Percentiles rank a stretch among this genome's conserved stretches.
Conservation (phyloP, 2,888 invertebrate species). For the Drosophila anomelani region DNA sequence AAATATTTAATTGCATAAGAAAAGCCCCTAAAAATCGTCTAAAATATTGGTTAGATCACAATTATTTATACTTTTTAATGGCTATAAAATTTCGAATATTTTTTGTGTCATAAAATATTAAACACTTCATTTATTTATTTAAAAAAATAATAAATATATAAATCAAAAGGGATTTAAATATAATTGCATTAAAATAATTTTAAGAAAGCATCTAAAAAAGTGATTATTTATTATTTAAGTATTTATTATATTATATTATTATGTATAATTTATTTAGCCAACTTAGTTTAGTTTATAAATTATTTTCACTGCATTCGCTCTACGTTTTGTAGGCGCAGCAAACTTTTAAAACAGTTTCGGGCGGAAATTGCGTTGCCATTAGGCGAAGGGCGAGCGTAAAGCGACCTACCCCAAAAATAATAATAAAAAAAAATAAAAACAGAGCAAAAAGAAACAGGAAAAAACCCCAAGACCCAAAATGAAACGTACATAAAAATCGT, state of each 20-base stretch:
- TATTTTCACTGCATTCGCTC: constrained; percentile 14
- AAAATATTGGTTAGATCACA: neutral
- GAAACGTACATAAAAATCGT: constrained; percentile 36
- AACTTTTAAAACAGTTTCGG: constrained; percentile 51
- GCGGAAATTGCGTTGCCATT: constrained; percentile 76
- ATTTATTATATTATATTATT: no score
- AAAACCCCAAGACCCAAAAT: constrained; percentile 15
- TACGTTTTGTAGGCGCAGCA: constrained; percentile 40
- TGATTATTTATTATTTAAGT: no score
- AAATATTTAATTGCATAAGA: no score
- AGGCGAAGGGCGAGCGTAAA: constrained; percentile 42
- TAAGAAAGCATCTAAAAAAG: neutral
- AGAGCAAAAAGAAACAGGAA: neutral
- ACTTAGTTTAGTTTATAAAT: neutral
- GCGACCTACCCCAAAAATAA: constrained; percentile 68
- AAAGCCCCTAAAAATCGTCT: no score
- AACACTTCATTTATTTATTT: no score
- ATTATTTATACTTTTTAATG: neutral
- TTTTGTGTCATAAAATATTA: no score
- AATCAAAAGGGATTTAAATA: no score
- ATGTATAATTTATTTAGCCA: neutral
- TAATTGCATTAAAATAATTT: no score
- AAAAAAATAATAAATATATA: no score
- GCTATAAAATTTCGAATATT: no score
- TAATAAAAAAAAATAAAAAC: constrained; percentile 39